phyloP scores from a whole-genome alignment of 2,113 vertebrate genomes.

The Microcebus lehilahytsara region DNA sequence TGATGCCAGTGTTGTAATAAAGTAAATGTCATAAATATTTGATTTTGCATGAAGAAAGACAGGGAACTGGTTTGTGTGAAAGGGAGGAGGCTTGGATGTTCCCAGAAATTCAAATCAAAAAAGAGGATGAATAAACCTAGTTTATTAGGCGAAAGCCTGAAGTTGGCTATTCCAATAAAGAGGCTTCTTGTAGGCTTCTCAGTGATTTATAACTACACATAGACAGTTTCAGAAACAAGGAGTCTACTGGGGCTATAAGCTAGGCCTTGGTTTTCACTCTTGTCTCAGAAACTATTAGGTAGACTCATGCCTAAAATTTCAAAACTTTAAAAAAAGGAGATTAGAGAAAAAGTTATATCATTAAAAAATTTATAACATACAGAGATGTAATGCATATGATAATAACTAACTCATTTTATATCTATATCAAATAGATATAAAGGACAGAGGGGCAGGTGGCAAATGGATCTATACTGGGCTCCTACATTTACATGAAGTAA shows the following conservation, averaged over 20 bases:
- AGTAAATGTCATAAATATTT: conserved; percentile 26
- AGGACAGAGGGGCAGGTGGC: background rate
- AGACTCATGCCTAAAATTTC: background rate
- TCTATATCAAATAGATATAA: background rate
- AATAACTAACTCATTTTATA: background rate
- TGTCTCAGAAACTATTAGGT: background rate
- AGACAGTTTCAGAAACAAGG: background rate
- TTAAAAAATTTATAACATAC: background rate
- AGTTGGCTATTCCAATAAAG: conserved; percentile 8
- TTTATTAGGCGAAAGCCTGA: conserved; percentile 32
- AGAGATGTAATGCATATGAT: background rate
- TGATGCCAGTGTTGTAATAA: conserved; percentile 46
- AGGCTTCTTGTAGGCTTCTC: background rate
- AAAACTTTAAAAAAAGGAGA: conserved; percentile 34
- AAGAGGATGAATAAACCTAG: conserved; percentile 23
- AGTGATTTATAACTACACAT: background rate
- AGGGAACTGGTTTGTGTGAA: conserved; percentile 7
- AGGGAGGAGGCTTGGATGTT: background rate
- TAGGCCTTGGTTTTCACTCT: conserved; percentile 13
- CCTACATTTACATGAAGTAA: background rate
- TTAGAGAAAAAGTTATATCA: background rate
- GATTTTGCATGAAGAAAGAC: conserved; percentile 35
- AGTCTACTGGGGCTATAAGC: background rate
- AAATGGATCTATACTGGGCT: background rate
- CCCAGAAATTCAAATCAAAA: conserved; percentile 32